These are phyloP conservation scores for Ectemnius lituratus DNA, from an alignment of 2,888 invertebrate species.

Conservation along the genomic window DNA sequence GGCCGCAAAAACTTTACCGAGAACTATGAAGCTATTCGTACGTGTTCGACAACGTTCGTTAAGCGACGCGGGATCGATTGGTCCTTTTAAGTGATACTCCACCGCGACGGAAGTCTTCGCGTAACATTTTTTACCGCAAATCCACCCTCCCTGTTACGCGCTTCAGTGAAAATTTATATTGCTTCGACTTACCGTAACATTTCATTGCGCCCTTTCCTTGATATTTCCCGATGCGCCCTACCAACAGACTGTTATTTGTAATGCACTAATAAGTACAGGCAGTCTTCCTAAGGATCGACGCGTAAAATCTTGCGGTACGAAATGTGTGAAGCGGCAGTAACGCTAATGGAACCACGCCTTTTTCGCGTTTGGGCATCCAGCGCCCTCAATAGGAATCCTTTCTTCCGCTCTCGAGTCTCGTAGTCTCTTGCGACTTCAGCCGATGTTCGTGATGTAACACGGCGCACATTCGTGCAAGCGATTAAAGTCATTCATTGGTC, in stretches of 20 bases:
- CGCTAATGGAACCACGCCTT: too few species aligned
- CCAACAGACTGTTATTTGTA: not conserved
- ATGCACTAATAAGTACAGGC: not conserved
- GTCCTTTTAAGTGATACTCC: constrained; percentile 44
- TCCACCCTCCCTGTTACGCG: constrained; percentile 18
- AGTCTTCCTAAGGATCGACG: too few species aligned
- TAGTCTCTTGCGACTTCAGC: too few species aligned
- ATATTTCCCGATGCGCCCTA: not conserved
- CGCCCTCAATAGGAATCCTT: too few species aligned
- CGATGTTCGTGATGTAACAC: too few species aligned
- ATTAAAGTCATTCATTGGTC: too few species aligned
- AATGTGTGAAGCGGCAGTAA: too few species aligned
- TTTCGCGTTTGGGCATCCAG: too few species aligned
- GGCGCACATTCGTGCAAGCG: too few species aligned
- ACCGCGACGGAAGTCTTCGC: constrained; percentile 13
- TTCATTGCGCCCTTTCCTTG: not conserved
- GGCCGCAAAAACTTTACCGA: constrained; percentile 38
- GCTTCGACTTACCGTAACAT: not conserved
- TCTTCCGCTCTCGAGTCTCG: too few species aligned
- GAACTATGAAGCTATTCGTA: constrained; percentile 56
- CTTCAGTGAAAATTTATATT: constrained; percentile 42
- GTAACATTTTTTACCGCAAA: constrained; percentile 21
- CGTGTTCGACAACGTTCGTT: constrained; percentile 58
- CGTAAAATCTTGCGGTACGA: too few species aligned
- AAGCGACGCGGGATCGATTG: constrained; percentile 39